Evolutionary conservation across 2,797 vertebrate genomes (phyloP), one percentile per base, ranked within the genome.

Genomic region (Alcedo quadribrachys): DNA sequence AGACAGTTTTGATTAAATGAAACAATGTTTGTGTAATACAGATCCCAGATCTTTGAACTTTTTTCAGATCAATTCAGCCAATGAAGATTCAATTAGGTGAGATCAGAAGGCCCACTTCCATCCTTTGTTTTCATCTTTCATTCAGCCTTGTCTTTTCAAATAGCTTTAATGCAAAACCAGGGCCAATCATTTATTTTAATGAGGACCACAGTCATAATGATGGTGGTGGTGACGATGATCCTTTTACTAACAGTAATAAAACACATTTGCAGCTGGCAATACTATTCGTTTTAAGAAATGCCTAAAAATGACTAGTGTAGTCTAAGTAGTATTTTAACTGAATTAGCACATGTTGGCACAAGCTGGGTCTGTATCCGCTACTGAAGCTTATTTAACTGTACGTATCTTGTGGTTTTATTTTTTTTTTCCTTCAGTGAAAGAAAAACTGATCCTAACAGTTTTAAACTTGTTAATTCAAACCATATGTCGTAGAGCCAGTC

Each of bases 61-160:
- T 97, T 96, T 96, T 37, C 96, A 92, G 93, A 97, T 97, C 96
- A 93, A 97, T 98, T 98, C 97, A 95, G 87, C 95, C 96, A 97
- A 98, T 97, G 98, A 98, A 98, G 97, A 98, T 97, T 98, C 98
- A 98, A 98, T 99, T 98, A 98, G 93, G 85, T 93, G 92, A 98
- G 98, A 98, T 98, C 98, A 98, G 97, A 98, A 97, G 97, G 96
- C 80, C 82, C 11, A 0, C 69, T 80, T 84, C 90, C 90, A 91
- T 68, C 42, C 87, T 85, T 93, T 86, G 66, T 97, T 97, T 97
- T 95, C 95, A 90, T 97, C 94, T 95, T 92, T 95, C 95, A 89
- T 87, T 97, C 96, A 96, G 83, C 65, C 93, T 94, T 85, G 91
- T 96, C 96, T 96, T 96, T 97, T 97, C 86, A 93, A 96, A 97